A percentile compares a stretch with the other conserved stretches of the same genome.
Conservation (phyloP, 2,113 vertebrate species). For the Neogale vison region DNA sequence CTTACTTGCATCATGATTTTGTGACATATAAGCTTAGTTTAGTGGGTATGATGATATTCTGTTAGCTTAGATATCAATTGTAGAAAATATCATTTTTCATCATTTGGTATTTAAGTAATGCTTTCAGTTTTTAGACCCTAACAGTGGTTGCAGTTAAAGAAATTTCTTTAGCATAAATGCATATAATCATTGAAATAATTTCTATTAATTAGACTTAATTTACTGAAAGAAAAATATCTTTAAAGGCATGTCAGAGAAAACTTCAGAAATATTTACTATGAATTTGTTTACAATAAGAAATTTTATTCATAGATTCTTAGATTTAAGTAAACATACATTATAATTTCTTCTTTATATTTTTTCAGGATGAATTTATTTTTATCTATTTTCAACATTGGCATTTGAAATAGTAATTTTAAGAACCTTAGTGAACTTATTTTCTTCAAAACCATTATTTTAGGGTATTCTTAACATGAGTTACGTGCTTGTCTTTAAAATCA, state of each 20-base stretch:
- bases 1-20: neutral
- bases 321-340: constrained; percentile 1
- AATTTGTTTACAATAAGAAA: constrained; percentile 22
- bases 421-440: constrained; percentile 31
- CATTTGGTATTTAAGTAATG: constrained; percentile 16
- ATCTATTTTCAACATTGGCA: constrained; percentile 32
- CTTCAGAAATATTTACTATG: neutral
- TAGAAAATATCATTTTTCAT: constrained; percentile 31
- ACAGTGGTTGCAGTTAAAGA: neutral
- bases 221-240: constrained; percentile 41
- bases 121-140: neutral
- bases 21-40: neutral
- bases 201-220: neutral
- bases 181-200: neutral
- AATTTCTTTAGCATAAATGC: neutral
- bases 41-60: constrained; percentile 5
- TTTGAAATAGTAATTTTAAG: constrained; percentile 46
- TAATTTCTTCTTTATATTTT: constrained; percentile 7
- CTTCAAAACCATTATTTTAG: neutral
- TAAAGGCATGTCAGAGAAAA: neutral
- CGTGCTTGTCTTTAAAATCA: neutral
- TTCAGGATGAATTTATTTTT: constrained; percentile 40
- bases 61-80: neutral
- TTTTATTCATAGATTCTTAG: constrained; percentile 17
- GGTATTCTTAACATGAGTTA: neutral